Evolutionary conservation across 2,888 invertebrate species (phyloP), one percentile per base, ranked within the genome.

Genomic region (Crioceris asparagi): DNA sequence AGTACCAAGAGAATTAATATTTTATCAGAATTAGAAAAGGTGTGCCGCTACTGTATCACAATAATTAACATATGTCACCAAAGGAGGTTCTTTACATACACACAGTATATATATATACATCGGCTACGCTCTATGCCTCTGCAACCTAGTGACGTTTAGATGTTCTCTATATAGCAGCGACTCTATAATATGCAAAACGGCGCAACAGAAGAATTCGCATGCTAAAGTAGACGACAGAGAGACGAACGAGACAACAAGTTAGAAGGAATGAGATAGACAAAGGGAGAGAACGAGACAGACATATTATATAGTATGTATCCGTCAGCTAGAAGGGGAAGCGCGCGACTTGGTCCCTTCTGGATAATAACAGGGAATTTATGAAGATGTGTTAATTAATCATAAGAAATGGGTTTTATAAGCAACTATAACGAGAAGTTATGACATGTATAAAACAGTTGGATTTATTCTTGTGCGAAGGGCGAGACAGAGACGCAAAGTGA

Each of bases 301-400:
- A n/a, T n/a, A n/a, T n/a, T n/a, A n/a, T n/a, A n/a, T n/a, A n/a
- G n/a, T n/a, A n/a, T n/a, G n/a, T n/a, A n/a, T n/a, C n/a, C n/a
- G n/a, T n/a, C n/a, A n/a, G 35, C 27, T 42, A 37, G 33, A 35
- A 27, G 25, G 29, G 35, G 41, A 44, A 43, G 46, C 43, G 40
- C 33, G 26, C 39, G 38, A 40, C 40, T 30, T 33, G 43, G 46
- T 51, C 52, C 49, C 52, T 41, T 36, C 41, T 41, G 50, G 45
- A 48, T 50, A 51, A 53, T 51, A 51, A 53, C 50, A 11, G 16
- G 48, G 44, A 53, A 55, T 53, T 55, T 55, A 53, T 53, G 53
- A 51, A 52, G 55, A 55, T 51, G 49, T 52, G 53, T 55, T 55
- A 55, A 55, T 55, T 55, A 55, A 53, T 53, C 55, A 55, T 47